Base-by-base conservation (phyloP, 2,113 vertebrate genomes). In the Zapornia atra region DNA sequence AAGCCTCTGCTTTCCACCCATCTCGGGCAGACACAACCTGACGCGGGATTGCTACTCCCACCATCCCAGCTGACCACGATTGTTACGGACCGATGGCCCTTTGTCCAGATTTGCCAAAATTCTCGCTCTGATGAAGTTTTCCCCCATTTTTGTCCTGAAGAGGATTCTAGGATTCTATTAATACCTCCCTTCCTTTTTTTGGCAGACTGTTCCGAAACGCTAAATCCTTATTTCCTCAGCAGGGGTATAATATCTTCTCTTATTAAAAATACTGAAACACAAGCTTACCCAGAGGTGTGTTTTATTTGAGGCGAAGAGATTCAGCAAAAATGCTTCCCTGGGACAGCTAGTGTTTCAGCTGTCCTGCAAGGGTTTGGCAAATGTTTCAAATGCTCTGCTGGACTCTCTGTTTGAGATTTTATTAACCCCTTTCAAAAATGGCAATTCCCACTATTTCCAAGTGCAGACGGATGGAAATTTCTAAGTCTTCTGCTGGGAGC, bases 201-300 rank as follows among this genome's bases (percentile, higher is more conserved):
- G 87, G 93, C 79, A 69, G 54, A 33, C 88, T 71, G 4, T 25
- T 84, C 70, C 33, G 6, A 95, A 89, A 81, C 0, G 33, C 88
- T 90, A 51, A 59, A 83, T 88, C 87, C 57, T 42, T n/a, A 29
- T 94, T 94, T 96, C 92, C 90, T 94, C 86, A 88, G 88, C 48
- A 94, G 86, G 38, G 48, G 46, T 91, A 82, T 61, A 95, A 87
- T 88, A 94, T 78, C 51, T 92, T 88, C 94, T 53, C 76, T 92
- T 94, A 90, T 93, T 92, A 95, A 94, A 97, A 84, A 90, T 78
- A 65, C 26, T 68, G 22, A 92, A 88, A 91, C 71, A 82, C 78
- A 94, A 90, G 88, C 77, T 80, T 59, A 80, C 92, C 79, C 93
- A 53, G 88, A 91, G 85, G 90, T 92, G 73, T 95, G 94, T 81